A percentile compares a stretch with the other conserved stretches of the same genome.
phyloP scores from a whole-genome alignment of 1,140 invertebrate species.

The Goniozus legneri region DNA sequence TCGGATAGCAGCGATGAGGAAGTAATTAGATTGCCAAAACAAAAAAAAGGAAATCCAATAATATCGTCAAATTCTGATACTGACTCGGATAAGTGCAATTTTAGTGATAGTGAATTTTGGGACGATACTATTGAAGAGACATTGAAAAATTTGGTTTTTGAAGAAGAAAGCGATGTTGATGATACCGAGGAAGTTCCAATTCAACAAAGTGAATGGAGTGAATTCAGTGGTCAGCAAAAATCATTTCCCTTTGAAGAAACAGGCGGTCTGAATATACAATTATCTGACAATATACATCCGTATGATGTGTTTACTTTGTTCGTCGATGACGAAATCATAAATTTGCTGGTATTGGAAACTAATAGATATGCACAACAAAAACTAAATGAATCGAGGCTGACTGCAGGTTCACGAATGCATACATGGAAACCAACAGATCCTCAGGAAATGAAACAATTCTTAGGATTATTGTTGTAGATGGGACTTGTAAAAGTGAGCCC shows the following conservation, averaged over 20 bases:
- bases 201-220: conserved; percentile 5
- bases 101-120: conserved; percentile 10
- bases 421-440: conserved; percentile 3
- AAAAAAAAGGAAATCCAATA: conserved; percentile 9
- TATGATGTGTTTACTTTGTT: conserved; percentile 5
- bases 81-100: conserved; percentile 8
- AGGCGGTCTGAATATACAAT: not conserved
- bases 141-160: not conserved
- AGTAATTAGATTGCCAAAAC: conserved; percentile 5
- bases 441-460: conserved; percentile 2
- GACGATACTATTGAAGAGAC: conserved; percentile 1
- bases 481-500: conserved; percentile 5
- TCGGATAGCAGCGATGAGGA: conserved; percentile 1
- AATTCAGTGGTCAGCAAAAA: conserved; percentile 7
- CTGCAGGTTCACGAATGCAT: conserved; percentile 2
- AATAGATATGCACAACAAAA: conserved; percentile 12
- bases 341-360: conserved; percentile 6
- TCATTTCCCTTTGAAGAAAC: conserved; percentile 1
- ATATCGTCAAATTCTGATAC: conserved; percentile 15
- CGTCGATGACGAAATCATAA: conserved; percentile 7
- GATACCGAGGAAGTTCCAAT: conserved; percentile 1
- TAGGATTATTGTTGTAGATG: conserved; percentile 3
- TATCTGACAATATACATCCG: conserved; percentile 5
- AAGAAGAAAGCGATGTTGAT: conserved; percentile 5
- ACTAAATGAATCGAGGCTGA: conserved; percentile 3